These are phyloP conservation scores for Anarhynchus alexandrinus DNA, from an alignment of 2,113 vertebrate species.

Conservation along the genomic window DNA sequence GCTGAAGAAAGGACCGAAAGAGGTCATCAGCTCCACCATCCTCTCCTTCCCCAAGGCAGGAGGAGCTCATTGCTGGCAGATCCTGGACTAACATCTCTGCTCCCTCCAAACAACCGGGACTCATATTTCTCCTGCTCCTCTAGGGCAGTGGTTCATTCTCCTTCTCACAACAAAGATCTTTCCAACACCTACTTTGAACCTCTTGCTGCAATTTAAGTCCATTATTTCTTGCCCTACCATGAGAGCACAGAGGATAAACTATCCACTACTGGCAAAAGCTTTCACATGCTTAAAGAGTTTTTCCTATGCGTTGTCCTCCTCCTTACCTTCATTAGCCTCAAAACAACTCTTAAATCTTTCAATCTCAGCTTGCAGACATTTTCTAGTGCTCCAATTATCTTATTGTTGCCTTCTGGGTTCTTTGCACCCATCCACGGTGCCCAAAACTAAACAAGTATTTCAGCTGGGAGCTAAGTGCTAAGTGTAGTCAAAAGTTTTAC, in stretches of 20 bases:
- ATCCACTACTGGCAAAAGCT: background rate
- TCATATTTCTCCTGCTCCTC: background rate
- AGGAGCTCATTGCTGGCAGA: background rate
- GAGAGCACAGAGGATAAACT: background rate
- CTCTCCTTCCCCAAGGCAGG: background rate
- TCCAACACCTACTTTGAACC: background rate
- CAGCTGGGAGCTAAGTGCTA: background rate
- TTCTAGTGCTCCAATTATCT: background rate
- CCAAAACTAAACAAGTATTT: background rate
- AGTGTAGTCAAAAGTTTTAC: background rate
- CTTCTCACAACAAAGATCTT: background rate
- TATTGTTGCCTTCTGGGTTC: background rate
- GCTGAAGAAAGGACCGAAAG: background rate
- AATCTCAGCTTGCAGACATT: background rate
- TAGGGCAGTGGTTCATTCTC: background rate
- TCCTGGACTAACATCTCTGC: background rate
- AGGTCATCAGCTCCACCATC: background rate
- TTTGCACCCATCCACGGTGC: accelerated
- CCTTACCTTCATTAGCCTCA: background rate
- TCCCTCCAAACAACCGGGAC: background rate
- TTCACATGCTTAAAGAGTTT: background rate
- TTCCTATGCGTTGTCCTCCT: background rate
- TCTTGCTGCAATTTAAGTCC: background rate
- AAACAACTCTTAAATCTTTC: background rate
- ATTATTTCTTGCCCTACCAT: background rate